phyloP scores from a whole-genome alignment of 2,888 invertebrate genomes.

The Nemoura dubitans region DNA sequence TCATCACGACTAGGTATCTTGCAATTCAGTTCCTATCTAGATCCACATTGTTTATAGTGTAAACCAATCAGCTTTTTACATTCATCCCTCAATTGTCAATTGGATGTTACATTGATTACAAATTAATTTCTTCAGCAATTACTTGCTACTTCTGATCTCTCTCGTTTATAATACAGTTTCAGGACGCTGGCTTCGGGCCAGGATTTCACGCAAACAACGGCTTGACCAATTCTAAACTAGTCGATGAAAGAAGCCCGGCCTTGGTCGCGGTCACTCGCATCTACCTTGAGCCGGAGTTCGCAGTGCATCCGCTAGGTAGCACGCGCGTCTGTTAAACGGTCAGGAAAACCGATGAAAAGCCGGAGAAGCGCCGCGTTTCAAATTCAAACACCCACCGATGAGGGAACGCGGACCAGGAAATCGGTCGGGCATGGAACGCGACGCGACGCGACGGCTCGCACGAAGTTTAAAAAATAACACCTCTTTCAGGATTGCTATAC shows the following conservation, averaged over 20 bases:
- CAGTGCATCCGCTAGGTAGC: conserved; percentile 28
- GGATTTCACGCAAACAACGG: conserved; percentile 41
- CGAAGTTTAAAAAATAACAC: neutral
- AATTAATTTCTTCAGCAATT: neutral
- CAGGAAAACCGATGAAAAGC: neutral
- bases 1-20: neutral
- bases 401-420: conserved; percentile 1
- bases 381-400: neutral
- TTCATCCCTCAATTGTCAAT: conserved; percentile 36
- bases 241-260: conserved; percentile 47
- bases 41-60: neutral
- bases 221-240: conserved; percentile 47
- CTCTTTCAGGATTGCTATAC: neutral
- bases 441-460: neutral
- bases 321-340: conserved; percentile 10
- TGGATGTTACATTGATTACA: neutral
- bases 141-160: neutral
- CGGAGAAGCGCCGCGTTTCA: neutral
- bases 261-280: conserved; percentile 50
- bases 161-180: neutral
- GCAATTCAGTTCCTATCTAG: neutral
- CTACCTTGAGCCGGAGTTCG: conserved; percentile 33
- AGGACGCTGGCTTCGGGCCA: conserved; percentile 10
- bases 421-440: neutral
- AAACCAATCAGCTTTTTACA: neutral